Base-by-base conservation (phyloP, 53 echinoderm and acorn worm genomes). In the Antedon mediterranea region DNA sequence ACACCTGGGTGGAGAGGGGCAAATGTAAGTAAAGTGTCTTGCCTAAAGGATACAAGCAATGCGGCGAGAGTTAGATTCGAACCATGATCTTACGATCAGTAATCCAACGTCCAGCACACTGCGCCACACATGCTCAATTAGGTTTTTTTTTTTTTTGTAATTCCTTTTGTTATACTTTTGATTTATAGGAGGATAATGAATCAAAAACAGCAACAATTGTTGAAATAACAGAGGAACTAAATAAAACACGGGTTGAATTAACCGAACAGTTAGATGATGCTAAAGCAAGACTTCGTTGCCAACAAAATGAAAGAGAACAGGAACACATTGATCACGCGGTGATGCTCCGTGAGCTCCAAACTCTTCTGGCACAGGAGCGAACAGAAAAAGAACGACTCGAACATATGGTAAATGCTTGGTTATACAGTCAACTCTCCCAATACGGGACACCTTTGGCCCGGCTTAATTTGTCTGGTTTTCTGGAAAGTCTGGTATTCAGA, bases 231-330 rank as follows among this genome's bases (percentile, higher is more conserved):
- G 57, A 23, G 23, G 57, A 57, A 57, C 57, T 57, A 2, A 57
- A 57, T 2, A 15, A 15, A 57, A 23, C 23, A 3, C 9, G 23
- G 57, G 20, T 2, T 3, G 57, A 57, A 23, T 57, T 57, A 18
- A 18, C 57, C 8, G 26, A 57, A 57, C 57, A 57, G 23, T 26
- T 57, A 2, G 23, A 57, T 57, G 57, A 57, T 15, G 78, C 82
- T 0, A 87, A 84, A 78, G 77, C 70, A 31, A 86, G 79, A 80
- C 77, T 89, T 13, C 77, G 97, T 28, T 34, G 71, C 11, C 97
- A 97, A 20, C 97, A 97, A 32, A 91, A 91, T 31, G 97, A 97
- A 34, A 79, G 89, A 23, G 97, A 97, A 70, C 85, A 89, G n/a
- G 97, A 97, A 34, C 91, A 97, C 20, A 70, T 82, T 28, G 85